Evolutionary conservation across 64 coral and sea anemone genomes (phyloP).

Genomic region (Exaiptasia diaphana): DNA sequence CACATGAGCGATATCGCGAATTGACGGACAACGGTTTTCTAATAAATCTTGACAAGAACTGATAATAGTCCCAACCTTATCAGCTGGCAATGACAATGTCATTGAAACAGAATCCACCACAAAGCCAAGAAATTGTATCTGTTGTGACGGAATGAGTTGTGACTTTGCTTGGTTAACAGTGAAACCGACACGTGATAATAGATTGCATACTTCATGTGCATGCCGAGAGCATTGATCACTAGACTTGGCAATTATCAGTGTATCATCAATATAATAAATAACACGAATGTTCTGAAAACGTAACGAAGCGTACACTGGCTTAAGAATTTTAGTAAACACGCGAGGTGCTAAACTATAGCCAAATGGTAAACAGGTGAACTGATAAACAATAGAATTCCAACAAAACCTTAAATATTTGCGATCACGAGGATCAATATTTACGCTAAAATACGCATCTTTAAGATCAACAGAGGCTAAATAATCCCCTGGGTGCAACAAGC

Average conservation of each 20-base stretch:
- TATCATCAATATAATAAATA: neutral
- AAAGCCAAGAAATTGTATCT: slow-evolving; percentile 61
- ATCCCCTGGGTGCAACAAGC: neutral
- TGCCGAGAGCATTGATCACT: neutral
- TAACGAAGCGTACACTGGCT: neutral
- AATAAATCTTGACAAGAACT: slow-evolving; percentile 13
- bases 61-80: slow-evolving; percentile 50
- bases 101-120: slow-evolving; percentile 45
- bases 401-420: slow-evolving; percentile 1
- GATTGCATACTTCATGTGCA: neutral
- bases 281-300: neutral
- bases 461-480: neutral
- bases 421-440: neutral
- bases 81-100: slow-evolving; percentile 27
- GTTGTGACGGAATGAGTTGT: slow-evolving; percentile 30
- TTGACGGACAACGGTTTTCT: slow-evolving; percentile 2
- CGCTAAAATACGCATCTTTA: slow-evolving; percentile 20
- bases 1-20: slow-evolving; percentile 35
- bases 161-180: slow-evolving; percentile 39
- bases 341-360: slow-evolving; percentile 10
- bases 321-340: neutral
- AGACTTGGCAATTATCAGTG: neutral
- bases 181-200: slow-evolving; percentile 35
- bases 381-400: neutral
- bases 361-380: neutral